Base-by-base conservation (phyloP, 2,888 invertebrate genomes). In the Leptarthrus brevirostris region DNA sequence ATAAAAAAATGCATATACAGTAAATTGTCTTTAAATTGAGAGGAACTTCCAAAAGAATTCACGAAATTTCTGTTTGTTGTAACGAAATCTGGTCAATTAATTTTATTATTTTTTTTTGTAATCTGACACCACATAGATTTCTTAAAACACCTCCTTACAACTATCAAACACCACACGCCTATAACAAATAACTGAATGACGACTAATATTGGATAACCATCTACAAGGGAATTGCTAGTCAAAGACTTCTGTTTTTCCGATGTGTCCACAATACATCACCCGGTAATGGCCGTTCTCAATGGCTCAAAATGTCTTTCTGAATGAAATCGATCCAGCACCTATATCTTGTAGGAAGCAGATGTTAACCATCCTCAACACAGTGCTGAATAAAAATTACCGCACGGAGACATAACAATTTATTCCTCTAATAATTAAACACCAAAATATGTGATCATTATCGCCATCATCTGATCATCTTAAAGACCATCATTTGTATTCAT, bases 391-490 rank as follows among this genome's bases (percentile, higher is more conserved):
- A 71, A 40, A 40, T 54, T 54, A 71, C 71, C 40, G 10, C 40
- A 14, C 16, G 16, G 22, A 54, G 54, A 36, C 71, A 71, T 71
- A 54, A 71, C 54, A 54, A 71, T 71, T 71, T 71, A 71, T 71
- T 71, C 26, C 14, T 71, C 16, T 54, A 54, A 71, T 71, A 71
- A 71, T 71, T 71, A 71, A 71, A 71, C 71, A 71, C 71, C 54
- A 71, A 71, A 71, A 71, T 71, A 54, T 71, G 54, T 53, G 71
- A 71, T 71, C 71, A 71, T 71, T 71, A 71, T 71, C 71, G 24
- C 54, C 54, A 71, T 71, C 54, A 54, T 71, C 54, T 71, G 71
- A 71, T 71, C 71, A 71, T 71, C 54, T 71, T 71, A 54, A 71
- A 71, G 71, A 54, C 52, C 36, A 71, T 71, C 71, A 71, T 71